phyloP scores from a whole-genome alignment of 2,113 vertebrate species.

The Sylvia atricapilla region DNA sequence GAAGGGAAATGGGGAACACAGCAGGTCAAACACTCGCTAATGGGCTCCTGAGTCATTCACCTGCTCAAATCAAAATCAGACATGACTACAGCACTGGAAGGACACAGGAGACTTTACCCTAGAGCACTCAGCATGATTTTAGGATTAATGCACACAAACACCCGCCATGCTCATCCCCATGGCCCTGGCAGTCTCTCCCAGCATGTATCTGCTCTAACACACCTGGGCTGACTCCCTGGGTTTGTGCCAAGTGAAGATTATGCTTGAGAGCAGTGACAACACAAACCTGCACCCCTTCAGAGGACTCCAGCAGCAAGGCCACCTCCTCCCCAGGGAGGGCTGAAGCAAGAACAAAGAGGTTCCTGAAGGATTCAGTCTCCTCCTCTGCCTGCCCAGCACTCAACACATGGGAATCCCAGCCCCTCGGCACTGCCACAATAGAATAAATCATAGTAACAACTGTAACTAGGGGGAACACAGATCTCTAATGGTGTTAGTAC shows the following conservation, averaged over 20 bases:
- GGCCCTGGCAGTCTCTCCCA: not conserved
- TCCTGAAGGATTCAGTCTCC: not conserved
- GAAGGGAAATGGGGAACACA: conserved; percentile 11
- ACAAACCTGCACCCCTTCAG: not conserved
- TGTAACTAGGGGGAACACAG: not conserved
- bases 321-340: not conserved
- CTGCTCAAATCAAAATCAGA: conserved; percentile 26
- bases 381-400: not conserved
- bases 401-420: not conserved
- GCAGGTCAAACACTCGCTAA: conserved; percentile 16
- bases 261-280: not conserved
- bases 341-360: not conserved
- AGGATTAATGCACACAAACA: not conserved
- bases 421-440: not conserved
- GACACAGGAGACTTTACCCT: not conserved
- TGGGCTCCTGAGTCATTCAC: conserved; percentile 16
- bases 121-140: not conserved
- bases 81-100: not conserved
- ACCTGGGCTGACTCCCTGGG: not conserved
- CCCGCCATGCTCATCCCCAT: accelerated
- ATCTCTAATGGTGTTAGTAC: not conserved
- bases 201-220: not conserved
- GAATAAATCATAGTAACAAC: not conserved
- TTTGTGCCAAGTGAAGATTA: not conserved
- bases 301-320: not conserved